Conservation (phyloP, 2,113 vertebrate species). For the Crotalus tigris region DNA sequence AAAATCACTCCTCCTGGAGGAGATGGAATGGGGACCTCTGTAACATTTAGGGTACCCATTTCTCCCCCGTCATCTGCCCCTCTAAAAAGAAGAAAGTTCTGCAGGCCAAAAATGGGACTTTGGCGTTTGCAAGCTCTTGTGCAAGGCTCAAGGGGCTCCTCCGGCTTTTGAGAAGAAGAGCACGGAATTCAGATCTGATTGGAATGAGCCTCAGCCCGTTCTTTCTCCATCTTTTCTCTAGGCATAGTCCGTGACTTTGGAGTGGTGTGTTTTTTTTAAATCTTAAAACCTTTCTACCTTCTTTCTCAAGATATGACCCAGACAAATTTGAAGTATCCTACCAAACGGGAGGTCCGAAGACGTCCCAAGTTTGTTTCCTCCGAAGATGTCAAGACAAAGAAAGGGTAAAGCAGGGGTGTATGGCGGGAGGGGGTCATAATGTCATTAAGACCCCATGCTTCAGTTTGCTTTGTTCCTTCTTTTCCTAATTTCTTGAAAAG, state of each 20-base stretch:
- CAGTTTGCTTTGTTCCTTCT: background rate
- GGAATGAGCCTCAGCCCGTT: too few relatives aligned
- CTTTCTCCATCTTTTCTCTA: background rate
- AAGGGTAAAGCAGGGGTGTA: constrained; percentile 43
- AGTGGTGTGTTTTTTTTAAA: background rate
- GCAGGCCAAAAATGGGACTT: background rate
- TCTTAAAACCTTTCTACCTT: background rate
- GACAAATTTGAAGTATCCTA: constrained; percentile 72
- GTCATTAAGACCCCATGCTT: background rate
- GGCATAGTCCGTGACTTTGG: background rate
- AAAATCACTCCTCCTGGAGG: background rate
- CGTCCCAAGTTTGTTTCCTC: constrained; percentile 84
- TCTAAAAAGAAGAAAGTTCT: background rate
- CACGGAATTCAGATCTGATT: too few relatives aligned
- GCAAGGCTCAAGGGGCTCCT: background rate
- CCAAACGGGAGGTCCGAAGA: constrained; percentile 74
- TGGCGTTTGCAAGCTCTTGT: background rate
- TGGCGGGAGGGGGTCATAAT: background rate
- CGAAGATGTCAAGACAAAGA: constrained; percentile 74
- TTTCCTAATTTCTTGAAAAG: background rate
- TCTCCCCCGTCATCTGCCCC: too few relatives aligned
- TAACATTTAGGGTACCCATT: background rate
- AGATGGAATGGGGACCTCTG: background rate
- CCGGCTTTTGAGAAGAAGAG: background rate
- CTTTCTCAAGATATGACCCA: constrained; percentile 79